Percentiles rank a stretch among this genome's conserved stretches.
Evolutionary conservation across 2,797 vertebrate species (phyloP).

Genomic region (Bradypodion ventrale): DNA sequence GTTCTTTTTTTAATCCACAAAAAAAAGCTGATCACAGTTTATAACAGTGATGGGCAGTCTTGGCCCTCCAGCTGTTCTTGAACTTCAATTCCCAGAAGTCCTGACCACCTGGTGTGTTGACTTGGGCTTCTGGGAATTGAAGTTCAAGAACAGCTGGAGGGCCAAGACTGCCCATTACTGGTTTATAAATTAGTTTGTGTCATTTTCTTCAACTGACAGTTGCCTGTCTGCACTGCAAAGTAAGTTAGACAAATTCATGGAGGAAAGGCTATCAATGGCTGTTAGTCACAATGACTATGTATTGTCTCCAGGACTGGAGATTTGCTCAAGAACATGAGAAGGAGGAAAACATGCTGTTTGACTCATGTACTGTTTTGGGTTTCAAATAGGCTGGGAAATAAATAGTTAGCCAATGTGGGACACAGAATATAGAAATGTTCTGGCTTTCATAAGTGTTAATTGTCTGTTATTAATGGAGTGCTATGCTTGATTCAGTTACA

Average conservation of each 20-base stretch:
- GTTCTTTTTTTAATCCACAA: too few relatives aligned
- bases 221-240: not conserved
- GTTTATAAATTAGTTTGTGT: not conserved
- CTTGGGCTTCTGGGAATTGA: too few relatives aligned
- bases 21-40: too few relatives aligned
- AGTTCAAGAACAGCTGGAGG: too few relatives aligned
- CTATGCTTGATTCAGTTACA: not conserved
- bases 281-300: not conserved
- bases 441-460: not conserved
- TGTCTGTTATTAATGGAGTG: not conserved
- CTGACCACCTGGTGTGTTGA: too few relatives aligned
- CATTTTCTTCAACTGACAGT: not conserved
- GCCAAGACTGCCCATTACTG: too few relatives aligned
- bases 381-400: not conserved
- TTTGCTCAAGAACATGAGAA: too few relatives aligned
- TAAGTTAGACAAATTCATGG: not conserved
- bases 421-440: not conserved
- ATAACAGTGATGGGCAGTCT: too few relatives aligned
- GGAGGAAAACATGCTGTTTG: too few relatives aligned
- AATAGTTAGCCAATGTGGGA: not conserved
- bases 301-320: not conserved
- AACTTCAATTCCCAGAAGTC: too few relatives aligned
- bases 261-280: not conserved
- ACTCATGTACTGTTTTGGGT: not conserved
- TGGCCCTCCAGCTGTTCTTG: too few relatives aligned